Conservation (phyloP, 1,140 invertebrate species). For the Anastrepha ludens region DNA sequence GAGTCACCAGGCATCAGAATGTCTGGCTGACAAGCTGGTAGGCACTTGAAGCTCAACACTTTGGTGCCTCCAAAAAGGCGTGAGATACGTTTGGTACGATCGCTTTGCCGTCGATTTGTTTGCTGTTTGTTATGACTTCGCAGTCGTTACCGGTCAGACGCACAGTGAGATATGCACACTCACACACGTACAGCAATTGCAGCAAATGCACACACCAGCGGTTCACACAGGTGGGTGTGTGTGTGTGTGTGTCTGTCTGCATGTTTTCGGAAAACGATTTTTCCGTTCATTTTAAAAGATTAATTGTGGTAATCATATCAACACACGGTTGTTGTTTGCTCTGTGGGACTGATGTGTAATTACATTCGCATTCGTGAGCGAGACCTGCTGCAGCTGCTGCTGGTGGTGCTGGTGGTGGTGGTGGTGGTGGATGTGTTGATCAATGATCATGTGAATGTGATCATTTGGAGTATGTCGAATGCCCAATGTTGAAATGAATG, state of each 20-base stretch:
- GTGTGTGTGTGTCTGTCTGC: not conserved
- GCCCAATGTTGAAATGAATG: not conserved
- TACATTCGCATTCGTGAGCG: slow-evolving; percentile 27
- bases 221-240: not conserved
- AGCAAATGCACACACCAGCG: not conserved
- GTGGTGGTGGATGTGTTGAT: not conserved
- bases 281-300: slow-evolving; percentile 63
- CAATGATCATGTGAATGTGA: slow-evolving; percentile 3
- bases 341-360: not conserved
- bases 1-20: slow-evolving; percentile 35
- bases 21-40: slow-evolving; percentile 43
- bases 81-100: slow-evolving; percentile 26
- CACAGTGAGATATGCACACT: slow-evolving; percentile 45
- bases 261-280: slow-evolving; percentile 52
- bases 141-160: slow-evolving; percentile 40
- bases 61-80: slow-evolving; percentile 19
- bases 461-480: not conserved
- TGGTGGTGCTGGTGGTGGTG: not conserved
- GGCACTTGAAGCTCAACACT: slow-evolving; percentile 43
- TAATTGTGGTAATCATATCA: slow-evolving; percentile 74
- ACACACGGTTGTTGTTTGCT: slow-evolving; percentile 58
- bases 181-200: slow-evolving; percentile 25
- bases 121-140: slow-evolving; percentile 36
- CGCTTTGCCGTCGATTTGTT: slow-evolving; percentile 15
- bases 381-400: slow-evolving; percentile 14